Conservation (phyloP, 1,140 invertebrate species). For the Hyposmocoma kahamanoa region DNA sequence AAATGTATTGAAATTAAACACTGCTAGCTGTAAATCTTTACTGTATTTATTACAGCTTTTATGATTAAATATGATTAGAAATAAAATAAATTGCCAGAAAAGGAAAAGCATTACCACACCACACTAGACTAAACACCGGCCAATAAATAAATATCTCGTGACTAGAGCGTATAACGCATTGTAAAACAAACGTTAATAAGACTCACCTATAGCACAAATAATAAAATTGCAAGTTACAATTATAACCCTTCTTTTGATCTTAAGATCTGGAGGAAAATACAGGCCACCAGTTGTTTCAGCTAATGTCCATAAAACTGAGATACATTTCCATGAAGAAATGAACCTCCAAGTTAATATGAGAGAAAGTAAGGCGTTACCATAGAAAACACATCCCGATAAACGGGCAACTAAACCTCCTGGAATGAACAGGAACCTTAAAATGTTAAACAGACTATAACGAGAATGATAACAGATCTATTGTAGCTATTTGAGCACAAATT, state of each 20-base stretch:
- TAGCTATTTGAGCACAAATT: too few species aligned
- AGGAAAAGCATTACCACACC: too few species aligned
- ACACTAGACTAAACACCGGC: too few species aligned
- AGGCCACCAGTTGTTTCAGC: neutral
- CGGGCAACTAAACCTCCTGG: neutral
- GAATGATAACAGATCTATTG: too few species aligned
- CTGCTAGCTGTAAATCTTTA: too few species aligned
- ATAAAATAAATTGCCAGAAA: too few species aligned
- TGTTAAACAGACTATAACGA: too few species aligned
- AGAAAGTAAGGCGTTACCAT: neutral
- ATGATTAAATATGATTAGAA: constrained; percentile 26
- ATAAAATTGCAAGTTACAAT: neutral
- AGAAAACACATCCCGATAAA: neutral
- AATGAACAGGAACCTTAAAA: neutral
- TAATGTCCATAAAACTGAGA: neutral
- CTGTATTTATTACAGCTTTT: too few species aligned
- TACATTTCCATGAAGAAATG: neutral
- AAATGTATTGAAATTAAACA: too few species aligned
- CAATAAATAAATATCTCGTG: neutral
- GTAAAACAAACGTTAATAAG: neutral
- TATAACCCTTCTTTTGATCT: neutral
- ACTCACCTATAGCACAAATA: neutral
- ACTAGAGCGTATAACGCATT: neutral
- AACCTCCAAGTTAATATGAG: neutral
- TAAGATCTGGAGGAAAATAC: neutral